Evolutionary conservation across 2,888 invertebrate species (phyloP), one percentile per base, ranked within the genome.

Genomic region (Hyles lineata): DNA sequence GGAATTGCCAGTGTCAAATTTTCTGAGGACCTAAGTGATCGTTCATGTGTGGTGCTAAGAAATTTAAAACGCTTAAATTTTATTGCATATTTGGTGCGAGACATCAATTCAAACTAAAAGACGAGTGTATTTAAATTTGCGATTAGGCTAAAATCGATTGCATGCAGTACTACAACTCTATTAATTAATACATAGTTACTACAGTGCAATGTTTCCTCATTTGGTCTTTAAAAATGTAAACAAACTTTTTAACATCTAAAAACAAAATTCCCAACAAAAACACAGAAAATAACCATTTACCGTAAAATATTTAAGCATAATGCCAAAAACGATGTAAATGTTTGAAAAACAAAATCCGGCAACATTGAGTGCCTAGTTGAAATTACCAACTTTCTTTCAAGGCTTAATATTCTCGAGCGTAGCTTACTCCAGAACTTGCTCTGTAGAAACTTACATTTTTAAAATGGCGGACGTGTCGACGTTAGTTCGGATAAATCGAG

Each of bases 391-490:
- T 67, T 62, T 62, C 62, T 62, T 67, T 23, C 63, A 67, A 43
- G 63, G 63, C 43, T 67, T 67, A 67, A 67, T 67, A 67, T 67
- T 50, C 67, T 67, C 23, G 43, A 50, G 67, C 50, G 67, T 50
- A 67, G 67, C 67, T 67, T 67, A 67, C 67, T n/a, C 19, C 55
- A 50, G n/a, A 35, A 5, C 4, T 5, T 29, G 29, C 29, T 29
- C 29, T 29, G 3, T 29, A 29, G 21, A 15, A 67, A 67, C 63
- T 43, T 67, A 21, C 43, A 21, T 43, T 67, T 50, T 67, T 50
- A 43, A 43, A 67, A 67, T 50, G 21, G 23, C 23, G 43, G 17
- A 23, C 23, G 50, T 67, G 67, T 67, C 67, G 43, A 43, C 67
- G 21, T 11, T 1, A 43, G 17, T 21, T 23, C 50, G 17, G 17